phyloP scores from a whole-genome alignment of 92 coral and sea anemone genomes.

The Siderastrea siderea region DNA sequence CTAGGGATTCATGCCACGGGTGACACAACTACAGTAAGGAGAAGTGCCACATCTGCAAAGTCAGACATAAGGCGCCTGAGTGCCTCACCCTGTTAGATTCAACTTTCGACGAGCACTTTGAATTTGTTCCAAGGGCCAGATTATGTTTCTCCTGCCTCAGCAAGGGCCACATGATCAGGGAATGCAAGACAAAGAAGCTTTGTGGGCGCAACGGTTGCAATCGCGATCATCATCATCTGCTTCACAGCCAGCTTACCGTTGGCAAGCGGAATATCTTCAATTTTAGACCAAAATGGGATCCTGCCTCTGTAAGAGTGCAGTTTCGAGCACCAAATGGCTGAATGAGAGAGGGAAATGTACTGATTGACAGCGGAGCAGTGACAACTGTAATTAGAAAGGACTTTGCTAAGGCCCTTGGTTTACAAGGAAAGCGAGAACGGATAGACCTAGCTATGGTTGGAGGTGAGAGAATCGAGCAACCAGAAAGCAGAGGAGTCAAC shows the following conservation, averaged over 20 bases:
- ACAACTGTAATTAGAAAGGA: slow-evolving; percentile 66
- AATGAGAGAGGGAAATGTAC: slow-evolving; percentile 67
- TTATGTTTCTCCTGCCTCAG: slow-evolving; percentile 37
- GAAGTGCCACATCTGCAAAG: slow-evolving; percentile 53
- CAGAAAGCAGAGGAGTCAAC: slow-evolving; percentile 60
- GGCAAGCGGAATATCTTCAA: slow-evolving; percentile 38
- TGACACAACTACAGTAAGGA: neutral
- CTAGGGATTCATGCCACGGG: slow-evolving; percentile 17
- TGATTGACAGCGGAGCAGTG: slow-evolving; percentile 75
- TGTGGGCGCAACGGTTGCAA: slow-evolving; percentile 56
- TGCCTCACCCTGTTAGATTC: slow-evolving; percentile 40
- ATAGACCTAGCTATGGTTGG: slow-evolving; percentile 66
- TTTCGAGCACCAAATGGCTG: slow-evolving; percentile 61
- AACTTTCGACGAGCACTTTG: slow-evolving; percentile 26
- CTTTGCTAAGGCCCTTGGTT: slow-evolving; percentile 61
- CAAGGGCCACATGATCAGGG: slow-evolving; percentile 52
- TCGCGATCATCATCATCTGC: slow-evolving; percentile 54
- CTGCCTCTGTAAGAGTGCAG: slow-evolving; percentile 69
- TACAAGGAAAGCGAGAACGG: slow-evolving; percentile 59
- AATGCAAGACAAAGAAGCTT: slow-evolving; percentile 50
- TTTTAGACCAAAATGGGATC: slow-evolving; percentile 49
- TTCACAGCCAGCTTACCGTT: slow-evolving; percentile 50
- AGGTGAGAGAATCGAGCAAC: slow-evolving; percentile 48
- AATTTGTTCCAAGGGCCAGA: neutral
- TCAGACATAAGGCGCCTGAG: slow-evolving; percentile 41